Evolutionary conservation across 1,140 invertebrate species (phyloP).

Genomic region (Heliconius nattereri): DNA sequence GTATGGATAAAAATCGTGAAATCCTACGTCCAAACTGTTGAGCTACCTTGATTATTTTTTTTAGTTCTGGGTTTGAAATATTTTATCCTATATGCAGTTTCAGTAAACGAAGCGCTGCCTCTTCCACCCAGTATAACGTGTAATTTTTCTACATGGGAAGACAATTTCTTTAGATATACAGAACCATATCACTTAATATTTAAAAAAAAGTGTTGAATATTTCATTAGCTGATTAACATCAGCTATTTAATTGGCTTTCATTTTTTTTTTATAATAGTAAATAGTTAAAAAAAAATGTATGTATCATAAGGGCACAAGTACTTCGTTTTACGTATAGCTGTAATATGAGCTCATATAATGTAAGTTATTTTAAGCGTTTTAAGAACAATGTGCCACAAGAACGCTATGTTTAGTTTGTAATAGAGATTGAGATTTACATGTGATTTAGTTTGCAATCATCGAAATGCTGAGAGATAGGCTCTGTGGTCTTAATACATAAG

Average conservation of each 20-base stretch:
- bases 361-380: constrained; percentile 46
- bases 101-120: no score
- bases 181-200: constrained; percentile 8
- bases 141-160: neutral
- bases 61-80: no score
- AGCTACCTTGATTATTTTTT: no score
- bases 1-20: no score
- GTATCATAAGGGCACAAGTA: constrained; percentile 71
- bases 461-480: constrained; percentile 8
- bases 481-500: neutral
- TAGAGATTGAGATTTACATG: constrained; percentile 51
- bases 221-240: neutral
- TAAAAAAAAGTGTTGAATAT: neutral
- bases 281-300: constrained; percentile 22
- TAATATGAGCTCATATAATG: constrained; percentile 59
- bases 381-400: constrained; percentile 66
- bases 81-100: no score
- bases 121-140: no score
- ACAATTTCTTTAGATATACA: neutral
- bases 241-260: neutral
- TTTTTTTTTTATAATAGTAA: constrained; percentile 15
- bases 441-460: constrained; percentile 41
- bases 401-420: constrained; percentile 38
- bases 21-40: no score
- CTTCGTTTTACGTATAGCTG: constrained; percentile 61